phyloP scores from a whole-genome alignment of 2,113 vertebrate species.

The Leucopsar rothschildi region DNA sequence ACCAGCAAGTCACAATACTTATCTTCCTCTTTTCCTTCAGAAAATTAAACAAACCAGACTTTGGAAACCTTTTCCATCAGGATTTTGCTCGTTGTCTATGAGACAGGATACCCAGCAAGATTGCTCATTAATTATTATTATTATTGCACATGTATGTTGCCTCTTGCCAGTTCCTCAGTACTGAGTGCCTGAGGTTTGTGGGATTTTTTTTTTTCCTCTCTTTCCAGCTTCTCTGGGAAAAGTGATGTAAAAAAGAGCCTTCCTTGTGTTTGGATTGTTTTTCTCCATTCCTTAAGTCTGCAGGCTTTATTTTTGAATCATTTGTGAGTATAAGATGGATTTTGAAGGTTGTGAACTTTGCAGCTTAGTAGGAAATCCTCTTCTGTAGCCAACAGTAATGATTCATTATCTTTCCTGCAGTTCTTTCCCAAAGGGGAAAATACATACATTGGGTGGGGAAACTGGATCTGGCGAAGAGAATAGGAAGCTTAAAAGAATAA shows the following conservation, averaged over 20 bases:
- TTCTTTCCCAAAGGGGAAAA: background rate
- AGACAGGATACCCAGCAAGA: background rate
- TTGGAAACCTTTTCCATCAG: background rate
- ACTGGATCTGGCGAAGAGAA: background rate
- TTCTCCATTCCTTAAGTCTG: background rate
- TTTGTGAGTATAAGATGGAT: background rate
- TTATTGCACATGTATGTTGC: background rate
- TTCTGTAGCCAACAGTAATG: background rate
- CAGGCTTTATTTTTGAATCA: background rate
- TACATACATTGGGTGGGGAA: background rate
- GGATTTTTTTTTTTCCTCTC: background rate
- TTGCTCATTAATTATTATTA: background rate
- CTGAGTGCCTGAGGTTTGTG: background rate
- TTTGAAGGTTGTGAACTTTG: constrained; percentile 19
- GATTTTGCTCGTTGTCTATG: background rate
- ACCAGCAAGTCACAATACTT: background rate
- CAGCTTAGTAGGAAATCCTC: background rate
- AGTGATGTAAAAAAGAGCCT: background rate
- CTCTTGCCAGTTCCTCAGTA: background rate
- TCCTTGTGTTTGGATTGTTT: background rate
- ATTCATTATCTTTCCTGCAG: background rate
- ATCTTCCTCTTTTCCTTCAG: background rate
- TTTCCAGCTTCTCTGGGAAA: background rate
- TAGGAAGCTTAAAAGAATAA: background rate
- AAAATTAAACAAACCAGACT: background rate